Evolutionary conservation across 2,797 vertebrate species (phyloP).

Genomic region (Acestrorhynchus altus): DNA sequence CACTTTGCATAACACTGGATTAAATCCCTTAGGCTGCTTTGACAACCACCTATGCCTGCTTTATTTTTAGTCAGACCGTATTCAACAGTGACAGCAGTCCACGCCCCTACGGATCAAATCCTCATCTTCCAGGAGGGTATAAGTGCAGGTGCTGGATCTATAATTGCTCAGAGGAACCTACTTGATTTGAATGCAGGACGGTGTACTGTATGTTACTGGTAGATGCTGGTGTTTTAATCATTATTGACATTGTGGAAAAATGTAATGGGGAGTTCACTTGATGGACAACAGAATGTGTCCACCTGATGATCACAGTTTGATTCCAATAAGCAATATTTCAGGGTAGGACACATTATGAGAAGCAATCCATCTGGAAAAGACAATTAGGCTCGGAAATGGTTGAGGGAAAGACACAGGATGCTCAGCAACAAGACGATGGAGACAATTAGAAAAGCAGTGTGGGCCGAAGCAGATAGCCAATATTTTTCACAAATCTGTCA

Average conservation of each 20-base stretch:
- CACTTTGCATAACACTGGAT: conserved; percentile 36
- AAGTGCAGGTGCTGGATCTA: background rate
- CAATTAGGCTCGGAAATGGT: too few species aligned
- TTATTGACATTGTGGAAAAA: background rate
- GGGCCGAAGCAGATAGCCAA: too few species aligned
- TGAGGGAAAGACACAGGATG: too few species aligned
- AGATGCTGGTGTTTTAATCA: background rate
- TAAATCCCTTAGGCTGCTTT: conserved; percentile 1
- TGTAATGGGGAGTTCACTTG: background rate
- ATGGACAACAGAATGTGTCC: background rate
- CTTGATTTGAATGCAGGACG: background rate
- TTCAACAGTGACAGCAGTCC: conserved; percentile 7
- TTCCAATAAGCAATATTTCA: background rate
- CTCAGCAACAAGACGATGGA: too few species aligned
- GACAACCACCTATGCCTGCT: conserved; percentile 19
- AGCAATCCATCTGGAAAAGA: too few species aligned
- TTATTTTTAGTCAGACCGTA: conserved; percentile 40
- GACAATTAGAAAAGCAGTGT: too few species aligned
- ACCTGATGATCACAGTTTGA: background rate
- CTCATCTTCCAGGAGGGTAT: background rate
- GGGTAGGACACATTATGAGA: too few species aligned
- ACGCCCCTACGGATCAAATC: background rate
- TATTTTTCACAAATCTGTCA: too few species aligned
- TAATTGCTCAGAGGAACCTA: too few species aligned
- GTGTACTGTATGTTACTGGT: background rate